phyloP scores from a whole-genome alignment of 2,113 vertebrate genomes.

The Rhinichthys klamathensis region DNA sequence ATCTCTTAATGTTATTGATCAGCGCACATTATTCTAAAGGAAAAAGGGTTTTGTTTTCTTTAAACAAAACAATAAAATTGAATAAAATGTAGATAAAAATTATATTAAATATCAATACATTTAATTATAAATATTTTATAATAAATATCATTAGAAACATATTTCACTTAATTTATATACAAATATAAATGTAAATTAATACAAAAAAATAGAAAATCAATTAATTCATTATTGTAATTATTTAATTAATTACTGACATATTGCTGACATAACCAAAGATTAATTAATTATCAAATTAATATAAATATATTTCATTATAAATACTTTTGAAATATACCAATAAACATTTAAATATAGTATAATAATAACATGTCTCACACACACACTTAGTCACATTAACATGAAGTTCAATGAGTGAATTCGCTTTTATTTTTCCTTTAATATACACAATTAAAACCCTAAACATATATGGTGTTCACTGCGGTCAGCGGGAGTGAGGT shows the following conservation, averaged over 20 bases:
- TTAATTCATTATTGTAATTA: background rate
- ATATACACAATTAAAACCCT: background rate
- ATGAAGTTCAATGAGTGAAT: background rate
- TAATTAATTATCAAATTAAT: background rate
- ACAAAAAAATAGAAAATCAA: background rate
- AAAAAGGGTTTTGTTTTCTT: background rate
- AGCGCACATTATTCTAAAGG: background rate
- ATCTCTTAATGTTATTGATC: background rate
- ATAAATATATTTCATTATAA: background rate
- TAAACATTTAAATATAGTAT: background rate
- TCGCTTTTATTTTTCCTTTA: background rate
- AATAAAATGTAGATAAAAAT: constrained; percentile 9
- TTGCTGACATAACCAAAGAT: background rate
- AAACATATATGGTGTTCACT: background rate
- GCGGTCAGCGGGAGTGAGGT: background rate
- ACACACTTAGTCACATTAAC: no score
- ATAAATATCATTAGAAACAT: no score
- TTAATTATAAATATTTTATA: background rate
- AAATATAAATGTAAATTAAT: background rate
- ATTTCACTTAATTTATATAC: no score
- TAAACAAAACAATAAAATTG: background rate
- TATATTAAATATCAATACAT: background rate
- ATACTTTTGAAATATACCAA: background rate
- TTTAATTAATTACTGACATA: no score
- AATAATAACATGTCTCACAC: background rate